Evolutionary conservation across 2,113 vertebrate genomes (phyloP).

Genomic region (Clarias gariepinus): DNA sequence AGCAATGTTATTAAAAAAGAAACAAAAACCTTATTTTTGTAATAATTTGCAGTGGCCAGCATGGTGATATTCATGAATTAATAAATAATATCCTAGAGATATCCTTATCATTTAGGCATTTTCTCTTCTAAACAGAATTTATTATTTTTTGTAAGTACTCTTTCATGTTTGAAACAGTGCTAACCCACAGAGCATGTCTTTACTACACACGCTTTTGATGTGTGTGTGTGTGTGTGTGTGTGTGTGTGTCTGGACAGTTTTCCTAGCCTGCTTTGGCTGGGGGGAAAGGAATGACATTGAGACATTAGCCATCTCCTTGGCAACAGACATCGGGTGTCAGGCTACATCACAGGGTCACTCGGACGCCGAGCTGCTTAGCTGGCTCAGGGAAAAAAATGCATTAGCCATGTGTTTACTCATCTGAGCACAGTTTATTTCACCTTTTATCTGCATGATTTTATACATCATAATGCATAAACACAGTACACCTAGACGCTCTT

Average conservation of each 20-base stretch:
- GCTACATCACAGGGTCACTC: slow-evolving; percentile 55
- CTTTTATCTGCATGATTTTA: background rate
- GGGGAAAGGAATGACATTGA: slow-evolving; percentile 65
- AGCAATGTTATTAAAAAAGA: background rate
- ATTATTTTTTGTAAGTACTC: background rate
- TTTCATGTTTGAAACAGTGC: background rate
- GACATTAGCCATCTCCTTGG: slow-evolving; percentile 71
- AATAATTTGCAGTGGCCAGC: background rate
- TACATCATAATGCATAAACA: background rate
- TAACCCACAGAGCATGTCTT: slow-evolving; percentile 1
- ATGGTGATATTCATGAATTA: background rate
- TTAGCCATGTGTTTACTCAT: slow-evolving; percentile 14
- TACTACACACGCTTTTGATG: slow-evolving; percentile 21
- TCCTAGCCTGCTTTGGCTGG: slow-evolving; percentile 51
- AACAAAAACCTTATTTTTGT: background rate
- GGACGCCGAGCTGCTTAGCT: slow-evolving; percentile 33
- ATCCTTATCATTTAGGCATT: background rate
- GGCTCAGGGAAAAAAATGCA: slow-evolving; percentile 48
- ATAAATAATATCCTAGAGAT: background rate
- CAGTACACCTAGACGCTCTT: background rate
- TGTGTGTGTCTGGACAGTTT: slow-evolving; percentile 30
- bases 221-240: slow-evolving; percentile 15
- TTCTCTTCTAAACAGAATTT: background rate
- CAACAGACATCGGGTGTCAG: slow-evolving; percentile 61
- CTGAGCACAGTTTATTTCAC: slow-evolving; percentile 17